Evolutionary conservation across 1,140 invertebrate species (phyloP).

Genomic region (Euwallacea fornicatus): DNA sequence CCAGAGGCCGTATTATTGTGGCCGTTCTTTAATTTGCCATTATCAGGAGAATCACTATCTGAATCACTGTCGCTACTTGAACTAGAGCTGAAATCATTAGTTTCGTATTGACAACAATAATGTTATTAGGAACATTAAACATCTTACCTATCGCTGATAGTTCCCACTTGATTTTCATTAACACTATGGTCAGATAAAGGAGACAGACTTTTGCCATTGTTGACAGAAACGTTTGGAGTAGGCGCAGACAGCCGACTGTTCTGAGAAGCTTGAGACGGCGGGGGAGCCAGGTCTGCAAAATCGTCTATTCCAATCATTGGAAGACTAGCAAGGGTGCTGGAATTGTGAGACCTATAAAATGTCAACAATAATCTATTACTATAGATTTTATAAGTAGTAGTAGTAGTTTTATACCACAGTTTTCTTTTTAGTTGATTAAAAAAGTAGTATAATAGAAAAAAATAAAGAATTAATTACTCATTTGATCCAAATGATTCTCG

Average conservation of each 20-base stretch:
- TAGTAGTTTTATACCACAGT: too few species aligned
- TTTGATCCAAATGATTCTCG: slow-evolving; percentile 43
- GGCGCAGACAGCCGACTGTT: slow-evolving; percentile 23
- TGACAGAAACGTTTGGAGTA: slow-evolving; percentile 8
- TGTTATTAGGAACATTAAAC: neutral
- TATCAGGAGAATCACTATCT: slow-evolving; percentile 47
- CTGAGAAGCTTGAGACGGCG: slow-evolving; percentile 32
- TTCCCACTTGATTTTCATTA: slow-evolving; percentile 45
- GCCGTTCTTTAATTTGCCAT: slow-evolving; percentile 47
- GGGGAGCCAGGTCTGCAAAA: slow-evolving; percentile 46
- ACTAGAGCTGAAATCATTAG: slow-evolving; percentile 36
- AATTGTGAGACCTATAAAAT: slow-evolving; percentile 49
- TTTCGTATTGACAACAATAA: neutral
- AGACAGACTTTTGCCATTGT: slow-evolving; percentile 29
- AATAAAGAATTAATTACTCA: slow-evolving; percentile 40
- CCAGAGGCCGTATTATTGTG: slow-evolving; percentile 51
- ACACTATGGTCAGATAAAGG: slow-evolving; percentile 40
- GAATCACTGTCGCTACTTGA: slow-evolving; percentile 51
- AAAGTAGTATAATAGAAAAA: neutral
- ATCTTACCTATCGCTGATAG: slow-evolving; percentile 47
- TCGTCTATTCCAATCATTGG: slow-evolving; percentile 76
- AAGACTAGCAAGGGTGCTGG: slow-evolving; percentile 69
- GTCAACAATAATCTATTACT: slow-evolving; percentile 29
- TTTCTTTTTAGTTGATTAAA: neutral
- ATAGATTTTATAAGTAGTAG: slow-evolving; percentile 7